These are phyloP conservation scores for Oncorhynchus masou DNA, from an alignment of 2,113 vertebrate species.

Conservation along the genomic window DNA sequence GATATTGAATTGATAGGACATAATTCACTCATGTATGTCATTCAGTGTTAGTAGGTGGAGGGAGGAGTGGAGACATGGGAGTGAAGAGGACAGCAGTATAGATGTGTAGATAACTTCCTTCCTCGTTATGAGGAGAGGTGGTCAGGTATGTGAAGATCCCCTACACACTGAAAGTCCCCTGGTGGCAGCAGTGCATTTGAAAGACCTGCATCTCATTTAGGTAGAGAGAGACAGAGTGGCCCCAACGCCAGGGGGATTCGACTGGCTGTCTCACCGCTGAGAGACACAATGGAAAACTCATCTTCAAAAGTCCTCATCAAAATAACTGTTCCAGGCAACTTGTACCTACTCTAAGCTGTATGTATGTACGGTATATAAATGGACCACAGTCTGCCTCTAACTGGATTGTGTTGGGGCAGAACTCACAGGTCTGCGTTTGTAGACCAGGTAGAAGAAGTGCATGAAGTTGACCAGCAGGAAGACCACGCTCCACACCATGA, in stretches of 20 bases:
- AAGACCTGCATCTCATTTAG: conserved; percentile 15
- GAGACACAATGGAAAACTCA: no score
- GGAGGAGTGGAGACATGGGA: not conserved
- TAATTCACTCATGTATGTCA: no score
- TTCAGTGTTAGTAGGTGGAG: no score
- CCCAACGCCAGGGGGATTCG: no score
- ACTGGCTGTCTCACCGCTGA: no score
- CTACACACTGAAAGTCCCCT: conserved; percentile 1
- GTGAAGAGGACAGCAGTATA: not conserved
- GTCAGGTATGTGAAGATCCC: conserved; percentile 17
- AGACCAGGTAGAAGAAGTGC: conserved; percentile 91
- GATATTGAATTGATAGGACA: no score
- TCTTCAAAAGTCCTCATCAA: no score
- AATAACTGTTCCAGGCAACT: no score
- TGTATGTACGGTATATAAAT: no score
- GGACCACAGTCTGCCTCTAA: no score
- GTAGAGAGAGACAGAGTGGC: not conserved
- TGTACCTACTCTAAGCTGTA: no score
- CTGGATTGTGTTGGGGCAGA: not conserved
- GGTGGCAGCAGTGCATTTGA: not conserved
- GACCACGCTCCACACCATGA: conserved; percentile 93
- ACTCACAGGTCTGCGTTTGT: conserved; percentile 94
- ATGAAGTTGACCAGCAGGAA: conserved; percentile 90
- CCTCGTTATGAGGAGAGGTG: conserved; percentile 23
- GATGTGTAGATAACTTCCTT: not conserved